phyloP scores from a whole-genome alignment of 2,113 vertebrate species.

The Alectura lathami region DNA sequence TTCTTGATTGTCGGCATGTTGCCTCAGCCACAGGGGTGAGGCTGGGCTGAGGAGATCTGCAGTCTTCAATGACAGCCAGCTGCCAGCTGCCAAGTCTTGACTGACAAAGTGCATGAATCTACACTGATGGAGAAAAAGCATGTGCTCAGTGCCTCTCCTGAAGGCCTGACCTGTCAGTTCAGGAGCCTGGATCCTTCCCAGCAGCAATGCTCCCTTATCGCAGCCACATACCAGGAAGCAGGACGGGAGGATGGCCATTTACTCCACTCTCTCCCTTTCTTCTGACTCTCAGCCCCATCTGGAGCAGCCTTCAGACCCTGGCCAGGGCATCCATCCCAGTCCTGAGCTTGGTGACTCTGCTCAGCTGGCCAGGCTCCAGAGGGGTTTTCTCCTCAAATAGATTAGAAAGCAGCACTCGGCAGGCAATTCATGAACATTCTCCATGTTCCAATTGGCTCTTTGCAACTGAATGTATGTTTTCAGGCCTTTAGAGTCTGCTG shows the following conservation, averaged over 20 bases:
- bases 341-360: background rate
- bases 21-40: background rate
- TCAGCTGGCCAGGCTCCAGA: background rate
- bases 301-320: background rate
- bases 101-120: background rate
- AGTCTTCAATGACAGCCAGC: background rate
- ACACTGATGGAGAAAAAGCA: background rate
- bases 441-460: background rate
- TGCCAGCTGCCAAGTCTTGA: fast-evolving
- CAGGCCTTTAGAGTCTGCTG: background rate
- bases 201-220: background rate
- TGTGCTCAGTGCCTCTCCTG: background rate
- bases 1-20: fast-evolving
- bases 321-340: background rate
- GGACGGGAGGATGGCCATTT: background rate
- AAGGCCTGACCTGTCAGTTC: background rate
- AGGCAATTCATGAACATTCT: background rate
- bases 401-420: background rate
- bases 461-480: background rate
- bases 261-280: background rate
- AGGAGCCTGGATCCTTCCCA: background rate
- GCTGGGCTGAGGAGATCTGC: background rate
- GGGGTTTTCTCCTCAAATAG: background rate
- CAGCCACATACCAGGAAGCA: background rate
- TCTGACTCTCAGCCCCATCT: background rate